Percentiles rank a stretch among this genome's conserved stretches.
These are phyloP conservation scores for Montipora capitata DNA, from an alignment of 92 coral and sea anemone genomes.

Conservation along the genomic window DNA sequence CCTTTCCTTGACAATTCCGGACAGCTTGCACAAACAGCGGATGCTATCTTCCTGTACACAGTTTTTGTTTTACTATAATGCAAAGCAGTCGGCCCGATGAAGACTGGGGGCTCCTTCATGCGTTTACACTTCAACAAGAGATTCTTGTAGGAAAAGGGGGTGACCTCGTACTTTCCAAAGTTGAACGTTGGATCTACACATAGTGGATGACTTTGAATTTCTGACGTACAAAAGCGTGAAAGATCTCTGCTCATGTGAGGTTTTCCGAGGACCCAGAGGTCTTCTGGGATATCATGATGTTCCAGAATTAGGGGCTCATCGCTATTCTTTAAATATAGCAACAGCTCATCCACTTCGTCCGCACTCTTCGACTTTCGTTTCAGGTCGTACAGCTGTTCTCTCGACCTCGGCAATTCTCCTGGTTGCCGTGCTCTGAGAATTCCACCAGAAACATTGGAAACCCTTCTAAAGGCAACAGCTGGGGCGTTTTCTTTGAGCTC, in stretches of 20 bases:
- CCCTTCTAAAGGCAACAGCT: slow-evolving; percentile 39
- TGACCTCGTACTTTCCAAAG: slow-evolving; percentile 68
- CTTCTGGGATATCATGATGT: slow-evolving; percentile 68
- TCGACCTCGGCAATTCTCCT: slow-evolving; percentile 27
- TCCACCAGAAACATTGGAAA: slow-evolving; percentile 46
- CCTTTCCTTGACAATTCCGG: slow-evolving; percentile 46
- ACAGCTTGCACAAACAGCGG: slow-evolving; percentile 40
- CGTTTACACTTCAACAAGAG: slow-evolving; percentile 53
- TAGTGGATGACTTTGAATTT: slow-evolving; percentile 47
- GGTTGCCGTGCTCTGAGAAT: slow-evolving; percentile 41
- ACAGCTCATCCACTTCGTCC: slow-evolving; percentile 30
- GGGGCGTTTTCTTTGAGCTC: slow-evolving; percentile 21
- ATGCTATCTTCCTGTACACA: slow-evolving; percentile 52
- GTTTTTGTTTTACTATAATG: slow-evolving; percentile 60
- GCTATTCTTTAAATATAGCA: slow-evolving; percentile 37
- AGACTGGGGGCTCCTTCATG: slow-evolving; percentile 50
- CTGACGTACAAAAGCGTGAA: slow-evolving; percentile 50
- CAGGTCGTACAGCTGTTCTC: slow-evolving; percentile 55
- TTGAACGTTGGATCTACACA: slow-evolving; percentile 76
- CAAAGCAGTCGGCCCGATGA: slow-evolving; percentile 58
- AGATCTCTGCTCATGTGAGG: slow-evolving; percentile 32
- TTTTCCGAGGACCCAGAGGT: slow-evolving; percentile 28
- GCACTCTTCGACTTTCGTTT: slow-evolving; percentile 17
- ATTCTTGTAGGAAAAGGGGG: slow-evolving; percentile 68
- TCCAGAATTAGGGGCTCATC: slow-evolving; percentile 52